These are phyloP conservation scores for Artibeus lituratus DNA, from an alignment of 2,797 vertebrate species.

Conservation along the genomic window DNA sequence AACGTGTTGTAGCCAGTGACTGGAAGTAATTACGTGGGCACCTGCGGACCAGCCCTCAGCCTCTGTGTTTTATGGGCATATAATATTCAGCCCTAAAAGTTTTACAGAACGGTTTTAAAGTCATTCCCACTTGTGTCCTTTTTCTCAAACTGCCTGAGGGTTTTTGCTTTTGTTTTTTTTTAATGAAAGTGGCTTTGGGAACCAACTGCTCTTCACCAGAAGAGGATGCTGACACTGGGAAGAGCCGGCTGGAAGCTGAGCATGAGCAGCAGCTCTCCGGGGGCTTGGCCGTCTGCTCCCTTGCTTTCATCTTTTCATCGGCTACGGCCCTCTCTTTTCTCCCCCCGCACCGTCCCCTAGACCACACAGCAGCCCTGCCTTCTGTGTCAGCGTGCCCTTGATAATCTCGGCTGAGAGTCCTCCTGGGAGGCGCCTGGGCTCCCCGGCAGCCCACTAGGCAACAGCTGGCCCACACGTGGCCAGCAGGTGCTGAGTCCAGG, in stretches of 20 bases:
- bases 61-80: conserved; percentile 71
- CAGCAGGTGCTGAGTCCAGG: neutral
- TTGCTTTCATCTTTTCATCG: conserved; percentile 16
- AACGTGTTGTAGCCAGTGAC: neutral
- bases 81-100: conserved; percentile 70
- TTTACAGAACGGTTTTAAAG: conserved; percentile 75
- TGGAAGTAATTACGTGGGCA: conserved; percentile 64
- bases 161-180: neutral
- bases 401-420: conserved; percentile 38
- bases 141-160: neutral
- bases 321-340: neutral
- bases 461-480: conserved; percentile 31
- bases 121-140: neutral
- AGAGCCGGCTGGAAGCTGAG: neutral
- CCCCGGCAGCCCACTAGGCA: neutral
- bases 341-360: neutral
- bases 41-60: conserved; percentile 70
- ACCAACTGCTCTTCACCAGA: neutral
- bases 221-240: neutral
- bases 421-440: neutral
- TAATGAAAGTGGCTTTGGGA: neutral
- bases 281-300: neutral
- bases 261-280: neutral
- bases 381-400: conserved; percentile 1
- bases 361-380: conserved; percentile 38